Percentiles rank a stretch among this genome's conserved stretches.
These are phyloP conservation scores for Thecocarcelia acutangulata DNA, from an alignment of 2,888 invertebrate genomes.

Conservation along the genomic window DNA sequence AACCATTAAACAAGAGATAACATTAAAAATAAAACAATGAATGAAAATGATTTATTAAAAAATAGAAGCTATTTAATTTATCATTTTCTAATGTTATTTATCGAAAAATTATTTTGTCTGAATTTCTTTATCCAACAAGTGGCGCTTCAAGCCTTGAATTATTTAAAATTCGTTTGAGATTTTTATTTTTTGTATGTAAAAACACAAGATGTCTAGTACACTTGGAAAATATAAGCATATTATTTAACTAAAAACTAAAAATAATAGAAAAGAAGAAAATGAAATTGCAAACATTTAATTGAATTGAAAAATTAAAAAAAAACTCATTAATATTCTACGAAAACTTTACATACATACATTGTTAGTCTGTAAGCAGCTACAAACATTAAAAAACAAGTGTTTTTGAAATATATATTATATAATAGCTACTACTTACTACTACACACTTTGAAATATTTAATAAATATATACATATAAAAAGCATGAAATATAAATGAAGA, in stretches of 20 bases:
- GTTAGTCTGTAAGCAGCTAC: conserved; percentile 70
- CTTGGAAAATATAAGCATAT: conserved; percentile 42
- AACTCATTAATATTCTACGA: conserved; percentile 58
- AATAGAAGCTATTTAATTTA: conserved; percentile 46
- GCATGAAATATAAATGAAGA: conserved; percentile 65
- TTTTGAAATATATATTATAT: conserved; percentile 67
- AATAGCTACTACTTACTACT: conserved; percentile 66
- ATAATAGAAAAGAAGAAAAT: conserved; percentile 36
- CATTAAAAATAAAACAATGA: conserved; percentile 39
- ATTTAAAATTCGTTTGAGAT: conserved; percentile 45
- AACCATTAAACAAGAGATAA: conserved; percentile 42
- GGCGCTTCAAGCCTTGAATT: conserved; percentile 56
- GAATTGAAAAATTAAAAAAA: conserved; percentile 34
- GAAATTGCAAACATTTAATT: conserved; percentile 30
- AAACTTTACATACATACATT: conserved; percentile 61
- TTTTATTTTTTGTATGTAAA: conserved; percentile 46
- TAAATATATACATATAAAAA: conserved; percentile 64
- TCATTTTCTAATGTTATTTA: conserved; percentile 31
- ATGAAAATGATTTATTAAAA: conserved; percentile 53
- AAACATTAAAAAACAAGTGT: conserved; percentile 60
- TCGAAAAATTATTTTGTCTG: conserved; percentile 28
- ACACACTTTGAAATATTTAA: conserved; percentile 69
- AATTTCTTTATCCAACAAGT: conserved; percentile 45
- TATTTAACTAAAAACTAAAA: conserved; percentile 2
- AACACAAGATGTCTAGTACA: conserved; percentile 6